Conservation (phyloP, 2,888 invertebrate species). For the Heteromurus nitidus region DNA sequence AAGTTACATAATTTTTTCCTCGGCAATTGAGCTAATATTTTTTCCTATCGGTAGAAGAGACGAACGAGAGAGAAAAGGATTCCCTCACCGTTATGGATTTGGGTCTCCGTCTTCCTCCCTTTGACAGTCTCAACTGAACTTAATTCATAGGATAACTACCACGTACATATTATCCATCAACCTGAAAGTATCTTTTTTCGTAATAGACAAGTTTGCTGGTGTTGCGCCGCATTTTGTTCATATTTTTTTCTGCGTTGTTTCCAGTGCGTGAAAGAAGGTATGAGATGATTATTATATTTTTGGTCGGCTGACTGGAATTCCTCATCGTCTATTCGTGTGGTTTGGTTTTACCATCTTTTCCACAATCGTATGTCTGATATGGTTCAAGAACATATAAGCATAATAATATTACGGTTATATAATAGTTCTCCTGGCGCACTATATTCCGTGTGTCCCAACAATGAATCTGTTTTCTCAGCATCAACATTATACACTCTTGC, state of each 20-base stretch:
- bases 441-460: slow-evolving; percentile 15
- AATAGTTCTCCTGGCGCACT: background rate
- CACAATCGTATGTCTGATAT: background rate
- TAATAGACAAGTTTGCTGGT: slow-evolving; percentile 49
- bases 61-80: slow-evolving; percentile 47
- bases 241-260: background rate
- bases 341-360: slow-evolving; percentile 17
- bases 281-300: slow-evolving; percentile 15
- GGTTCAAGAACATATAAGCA: background rate
- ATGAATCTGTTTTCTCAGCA: background rate
- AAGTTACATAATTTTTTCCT: slow-evolving; percentile 49
- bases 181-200: slow-evolving; percentile 52
- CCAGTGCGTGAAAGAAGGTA: background rate
- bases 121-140: slow-evolving; percentile 59
- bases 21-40: background rate
- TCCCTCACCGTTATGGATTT: slow-evolving; percentile 49
- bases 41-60: slow-evolving; percentile 11
- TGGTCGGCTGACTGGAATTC: slow-evolving; percentile 46
- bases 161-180: slow-evolving; percentile 68
- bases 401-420: background rate
- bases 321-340: slow-evolving; percentile 48
- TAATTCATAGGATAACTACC: slow-evolving; percentile 68
- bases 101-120: slow-evolving; percentile 31
- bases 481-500: slow-evolving; percentile 14
- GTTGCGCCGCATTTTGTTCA: background rate